Conservation (phyloP, 2,888 invertebrate genomes). For the Ophion ventricosus region DNA sequence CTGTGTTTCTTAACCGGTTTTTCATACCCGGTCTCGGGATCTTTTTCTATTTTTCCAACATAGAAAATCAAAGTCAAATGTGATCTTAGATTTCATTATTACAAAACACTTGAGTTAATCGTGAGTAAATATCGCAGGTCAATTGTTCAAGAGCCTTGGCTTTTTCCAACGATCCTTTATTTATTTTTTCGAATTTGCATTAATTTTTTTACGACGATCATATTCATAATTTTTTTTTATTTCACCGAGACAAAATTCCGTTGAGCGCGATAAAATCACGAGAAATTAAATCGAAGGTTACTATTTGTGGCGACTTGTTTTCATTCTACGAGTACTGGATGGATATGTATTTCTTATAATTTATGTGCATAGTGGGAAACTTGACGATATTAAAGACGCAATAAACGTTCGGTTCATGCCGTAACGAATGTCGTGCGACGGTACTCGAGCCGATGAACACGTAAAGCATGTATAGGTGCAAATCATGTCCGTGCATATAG, state of each 20-base stretch:
- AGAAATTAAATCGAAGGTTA: neutral
- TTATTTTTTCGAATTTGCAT: neutral
- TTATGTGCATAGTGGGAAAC: neutral
- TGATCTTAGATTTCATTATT: no score
- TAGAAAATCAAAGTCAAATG: no score
- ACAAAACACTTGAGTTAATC: no score
- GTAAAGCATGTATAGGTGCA: conserved; percentile 25
- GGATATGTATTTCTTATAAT: neutral
- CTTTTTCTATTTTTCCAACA: no score
- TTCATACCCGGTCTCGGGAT: no score
- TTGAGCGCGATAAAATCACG: neutral
- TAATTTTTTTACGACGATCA: neutral
- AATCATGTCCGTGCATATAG: conserved; percentile 13
- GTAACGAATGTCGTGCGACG: conserved; percentile 10
- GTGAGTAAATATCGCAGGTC: no score
- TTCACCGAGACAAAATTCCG: neutral
- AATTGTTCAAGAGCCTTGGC: no score
- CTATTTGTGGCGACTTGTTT: neutral
- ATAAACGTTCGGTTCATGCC: conserved; percentile 21
- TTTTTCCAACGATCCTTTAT: no score
- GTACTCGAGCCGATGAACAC: conserved; percentile 1
- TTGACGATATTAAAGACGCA: conserved; percentile 11
- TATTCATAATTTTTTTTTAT: neutral
- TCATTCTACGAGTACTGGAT: neutral
- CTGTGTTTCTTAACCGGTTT: no score